A percentile compares a stretch with the other conserved stretches of the same genome.
phyloP scores from a whole-genome alignment of 2,113 vertebrate genomes.

The Willisornis vidua region DNA sequence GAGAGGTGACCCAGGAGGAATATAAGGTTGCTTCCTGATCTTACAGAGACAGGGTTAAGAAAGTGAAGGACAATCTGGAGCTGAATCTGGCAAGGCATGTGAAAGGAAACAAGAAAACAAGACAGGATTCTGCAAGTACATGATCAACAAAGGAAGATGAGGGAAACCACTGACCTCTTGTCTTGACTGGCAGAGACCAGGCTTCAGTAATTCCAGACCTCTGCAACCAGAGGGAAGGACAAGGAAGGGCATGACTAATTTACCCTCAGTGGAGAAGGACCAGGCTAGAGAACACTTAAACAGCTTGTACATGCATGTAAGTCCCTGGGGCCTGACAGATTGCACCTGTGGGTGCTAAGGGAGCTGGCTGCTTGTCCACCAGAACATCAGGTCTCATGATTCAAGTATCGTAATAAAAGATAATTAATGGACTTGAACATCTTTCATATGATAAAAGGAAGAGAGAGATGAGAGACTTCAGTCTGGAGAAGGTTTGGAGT shows the following conservation, averaged over 20 bases:
- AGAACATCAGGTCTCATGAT: not conserved
- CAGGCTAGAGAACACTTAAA: not conserved
- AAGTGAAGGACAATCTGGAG: not conserved
- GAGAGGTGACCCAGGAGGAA: not conserved
- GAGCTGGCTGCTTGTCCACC: not conserved
- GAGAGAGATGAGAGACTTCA: not conserved
- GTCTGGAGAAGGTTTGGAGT: not conserved
- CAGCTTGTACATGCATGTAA: accelerated
- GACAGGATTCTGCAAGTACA: not conserved
- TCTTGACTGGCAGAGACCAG: not conserved
- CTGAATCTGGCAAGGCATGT: not conserved
- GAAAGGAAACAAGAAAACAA: not conserved
- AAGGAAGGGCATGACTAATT: not conserved
- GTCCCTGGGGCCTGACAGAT: not conserved
- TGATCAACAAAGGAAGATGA: not conserved
- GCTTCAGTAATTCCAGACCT: not conserved
- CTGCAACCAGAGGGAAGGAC: not conserved
- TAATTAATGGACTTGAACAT: not conserved
- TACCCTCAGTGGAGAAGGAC: not conserved
- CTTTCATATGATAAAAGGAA: not conserved
- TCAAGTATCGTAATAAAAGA: not conserved
- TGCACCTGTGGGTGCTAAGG: not conserved
- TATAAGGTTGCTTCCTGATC: not conserved
- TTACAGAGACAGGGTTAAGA: not conserved
- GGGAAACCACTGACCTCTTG: not conserved